Percentiles rank a stretch among this genome's conserved stretches.
Conservation (phyloP, 2,888 invertebrate species). For the Trissonchulus latispiculum region DNA sequence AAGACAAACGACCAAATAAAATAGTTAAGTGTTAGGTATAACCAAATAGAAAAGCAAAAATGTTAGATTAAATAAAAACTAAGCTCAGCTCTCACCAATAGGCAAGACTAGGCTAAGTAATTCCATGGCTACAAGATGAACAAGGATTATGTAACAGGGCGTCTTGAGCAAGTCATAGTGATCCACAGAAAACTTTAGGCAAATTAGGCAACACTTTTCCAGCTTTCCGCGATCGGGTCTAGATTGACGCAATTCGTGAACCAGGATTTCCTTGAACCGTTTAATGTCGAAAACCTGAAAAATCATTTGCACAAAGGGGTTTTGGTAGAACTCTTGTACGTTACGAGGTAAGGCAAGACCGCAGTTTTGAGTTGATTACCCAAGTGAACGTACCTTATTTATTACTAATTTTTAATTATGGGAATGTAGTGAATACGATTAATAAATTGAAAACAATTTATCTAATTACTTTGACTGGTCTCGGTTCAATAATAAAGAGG, state of each 20-base stretch:
- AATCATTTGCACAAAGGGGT: background rate
- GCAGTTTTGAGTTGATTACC: too few relatives aligned
- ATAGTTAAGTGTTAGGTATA: too few relatives aligned
- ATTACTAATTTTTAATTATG: too few relatives aligned
- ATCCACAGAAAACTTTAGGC: slow-evolving; percentile 23
- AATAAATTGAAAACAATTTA: too few relatives aligned
- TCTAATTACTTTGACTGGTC: slow-evolving; percentile 25
- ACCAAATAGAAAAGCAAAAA: too few relatives aligned
- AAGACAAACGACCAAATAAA: too few relatives aligned
- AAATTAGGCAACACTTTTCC: slow-evolving; percentile 26
- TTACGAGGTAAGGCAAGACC: too few relatives aligned
- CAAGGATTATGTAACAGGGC: slow-evolving; percentile 24
- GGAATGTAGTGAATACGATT: too few relatives aligned
- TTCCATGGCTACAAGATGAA: slow-evolving; percentile 28
- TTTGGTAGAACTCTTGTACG: too few relatives aligned
- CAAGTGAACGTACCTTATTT: too few relatives aligned
- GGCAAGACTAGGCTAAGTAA: slow-evolving; percentile 24
- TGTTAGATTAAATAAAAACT: too few relatives aligned
- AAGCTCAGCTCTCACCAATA: too few relatives aligned
- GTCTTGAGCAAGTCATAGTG: slow-evolving; percentile 22
- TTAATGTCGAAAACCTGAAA: slow-evolving; percentile 25
- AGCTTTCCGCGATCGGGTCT: slow-evolving; percentile 18
- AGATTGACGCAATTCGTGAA: slow-evolving; percentile 19
- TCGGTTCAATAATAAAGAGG: slow-evolving; percentile 23
- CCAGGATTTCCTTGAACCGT: slow-evolving; percentile 24